Conservation (phyloP, 2,113 vertebrate genomes). For the Archocentrus centrarchus region DNA sequence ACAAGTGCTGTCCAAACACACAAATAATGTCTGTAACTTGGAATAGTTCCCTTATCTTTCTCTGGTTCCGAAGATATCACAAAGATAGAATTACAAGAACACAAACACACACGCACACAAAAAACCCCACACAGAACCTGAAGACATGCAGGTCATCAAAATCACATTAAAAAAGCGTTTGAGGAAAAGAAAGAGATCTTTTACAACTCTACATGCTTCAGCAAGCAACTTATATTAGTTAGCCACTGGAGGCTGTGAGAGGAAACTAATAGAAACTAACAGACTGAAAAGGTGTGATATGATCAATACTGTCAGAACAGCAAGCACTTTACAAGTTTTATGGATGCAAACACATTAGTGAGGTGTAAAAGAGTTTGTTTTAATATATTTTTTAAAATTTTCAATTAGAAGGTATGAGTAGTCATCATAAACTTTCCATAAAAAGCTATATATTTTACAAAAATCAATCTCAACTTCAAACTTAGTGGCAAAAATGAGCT, state of each 20-base stretch:
- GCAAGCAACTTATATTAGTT: conserved; percentile 3
- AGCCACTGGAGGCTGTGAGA: neutral
- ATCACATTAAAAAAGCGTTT: conserved; percentile 4
- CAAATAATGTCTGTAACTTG: conserved; percentile 4
- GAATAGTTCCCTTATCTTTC: conserved; percentile 7
- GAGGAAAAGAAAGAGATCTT: conserved; percentile 9
- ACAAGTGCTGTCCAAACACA: neutral
- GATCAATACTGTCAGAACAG: neutral
- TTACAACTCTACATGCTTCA: neutral
- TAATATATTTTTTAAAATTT: no score
- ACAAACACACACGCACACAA: neutral
- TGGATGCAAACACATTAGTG: neutral
- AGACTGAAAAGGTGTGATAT: neutral
- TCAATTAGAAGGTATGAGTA: no score
- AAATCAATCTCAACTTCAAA: neutral
- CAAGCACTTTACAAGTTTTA: neutral
- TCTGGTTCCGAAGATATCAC: conserved; percentile 22
- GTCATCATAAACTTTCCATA: no score
- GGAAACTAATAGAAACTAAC: neutral
- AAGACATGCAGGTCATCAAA: conserved; percentile 10
- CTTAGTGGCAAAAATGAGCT: no score
- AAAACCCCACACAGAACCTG: neutral
- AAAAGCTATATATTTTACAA: neutral
- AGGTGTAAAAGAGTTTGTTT: neutral
- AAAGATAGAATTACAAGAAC: conserved; percentile 6